Conservation (phyloP, 2,888 invertebrate species). For the Metallyticus violacea region DNA sequence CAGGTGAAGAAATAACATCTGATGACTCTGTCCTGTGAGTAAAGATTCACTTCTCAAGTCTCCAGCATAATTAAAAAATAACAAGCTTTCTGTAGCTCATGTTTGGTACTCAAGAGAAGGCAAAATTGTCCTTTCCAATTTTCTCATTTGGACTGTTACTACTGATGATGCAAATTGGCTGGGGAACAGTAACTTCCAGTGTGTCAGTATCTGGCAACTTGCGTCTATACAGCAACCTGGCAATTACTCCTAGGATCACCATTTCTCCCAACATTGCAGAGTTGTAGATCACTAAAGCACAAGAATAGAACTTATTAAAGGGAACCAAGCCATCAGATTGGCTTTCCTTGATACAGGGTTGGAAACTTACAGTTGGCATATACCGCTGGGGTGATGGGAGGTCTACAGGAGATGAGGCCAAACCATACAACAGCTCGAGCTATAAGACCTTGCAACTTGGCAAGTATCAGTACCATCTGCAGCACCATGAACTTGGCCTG, state of each 20-base stretch:
- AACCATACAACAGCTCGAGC: constrained; percentile 54
- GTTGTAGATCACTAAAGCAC: constrained; percentile 64
- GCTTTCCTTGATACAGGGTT: too few species aligned
- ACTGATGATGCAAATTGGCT: constrained; percentile 10
- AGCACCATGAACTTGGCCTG: constrained; percentile 55
- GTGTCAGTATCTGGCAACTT: constrained; percentile 42
- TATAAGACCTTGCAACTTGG: constrained; percentile 63
- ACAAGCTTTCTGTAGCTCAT: too few species aligned
- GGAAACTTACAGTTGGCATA: constrained; percentile 62
- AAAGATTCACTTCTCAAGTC: too few species aligned
- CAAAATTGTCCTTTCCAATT: neutral
- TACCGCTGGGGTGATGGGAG: constrained; percentile 62
- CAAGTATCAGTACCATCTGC: constrained; percentile 63
- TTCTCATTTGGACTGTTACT: neutral
- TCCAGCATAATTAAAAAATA: too few species aligned
- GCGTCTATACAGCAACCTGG: constrained; percentile 59
- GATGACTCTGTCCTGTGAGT: too few species aligned
- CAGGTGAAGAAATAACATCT: too few species aligned
- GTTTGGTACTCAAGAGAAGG: neutral
- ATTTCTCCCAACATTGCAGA: constrained; percentile 65
- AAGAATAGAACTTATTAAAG: too few species aligned
- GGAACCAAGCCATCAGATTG: too few species aligned
- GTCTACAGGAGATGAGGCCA: constrained; percentile 59
- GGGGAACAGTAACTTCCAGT: neutral
- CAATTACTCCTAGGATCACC: constrained; percentile 61